Evolutionary conservation across 2,113 vertebrate species (phyloP).

Genomic region (Corythaeola cristata): DNA sequence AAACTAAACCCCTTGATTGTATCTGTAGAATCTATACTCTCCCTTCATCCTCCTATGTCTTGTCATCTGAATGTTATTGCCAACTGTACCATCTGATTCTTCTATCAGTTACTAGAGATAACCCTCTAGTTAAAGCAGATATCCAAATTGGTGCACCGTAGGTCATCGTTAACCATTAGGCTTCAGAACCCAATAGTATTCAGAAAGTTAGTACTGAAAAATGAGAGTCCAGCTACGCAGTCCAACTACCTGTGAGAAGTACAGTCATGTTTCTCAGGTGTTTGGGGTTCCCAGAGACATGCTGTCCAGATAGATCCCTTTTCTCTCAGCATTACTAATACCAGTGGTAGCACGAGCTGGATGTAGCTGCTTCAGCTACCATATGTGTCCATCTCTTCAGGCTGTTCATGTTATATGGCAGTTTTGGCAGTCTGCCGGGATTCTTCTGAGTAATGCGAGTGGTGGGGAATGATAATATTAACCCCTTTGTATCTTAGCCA

Average conservation of each 20-base stretch:
- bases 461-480: slow-evolving; percentile 13
- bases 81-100: neutral
- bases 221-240: accelerated
- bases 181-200: neutral
- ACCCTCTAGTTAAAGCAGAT: neutral
- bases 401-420: slow-evolving; percentile 14
- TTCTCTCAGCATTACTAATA: neutral
- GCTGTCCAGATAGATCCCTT: neutral
- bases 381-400: neutral
- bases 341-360: neutral
- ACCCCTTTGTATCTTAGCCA: neutral
- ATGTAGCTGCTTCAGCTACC: neutral
- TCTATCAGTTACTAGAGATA: neutral
- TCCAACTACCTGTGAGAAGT: neutral
- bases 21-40: neutral
- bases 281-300: accelerated
- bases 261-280: accelerated
- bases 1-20: neutral
- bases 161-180: neutral
- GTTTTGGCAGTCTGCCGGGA: neutral
- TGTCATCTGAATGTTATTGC: neutral
- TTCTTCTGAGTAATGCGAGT: slow-evolving; percentile 10
- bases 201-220: neutral
- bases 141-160: neutral
- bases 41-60: neutral